Base-by-base conservation (phyloP, 2,797 vertebrate genomes). In the Enteromius viviparus region DNA sequence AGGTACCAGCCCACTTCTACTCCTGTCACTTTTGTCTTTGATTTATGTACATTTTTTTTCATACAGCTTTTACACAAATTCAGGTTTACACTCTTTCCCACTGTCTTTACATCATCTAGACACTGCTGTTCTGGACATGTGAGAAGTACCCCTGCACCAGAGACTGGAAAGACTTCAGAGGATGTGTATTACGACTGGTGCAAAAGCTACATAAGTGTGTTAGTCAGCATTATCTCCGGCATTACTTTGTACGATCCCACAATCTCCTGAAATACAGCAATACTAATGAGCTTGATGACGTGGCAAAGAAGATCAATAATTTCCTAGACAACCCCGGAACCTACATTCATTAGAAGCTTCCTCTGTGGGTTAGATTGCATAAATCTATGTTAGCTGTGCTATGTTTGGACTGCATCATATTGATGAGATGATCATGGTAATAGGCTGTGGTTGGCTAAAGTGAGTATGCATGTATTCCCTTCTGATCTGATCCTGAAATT, bases 111-210 rank as follows among this genome's bases (percentile, higher is more conserved):
- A 12, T 65, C 6, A 42, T 53, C 87, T 90, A 96, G 96, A 95
- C 90, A 0, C 91, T 96, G 85, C 92, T 97, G 80, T 95, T 96
- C 85, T 97, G 96, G 96, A 95, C 95, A 8, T 96, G 95, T 60
- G 96, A 96, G 91, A 95, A 95, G 86, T 94, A 95, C 81, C 94
- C 96, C 0, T 90, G 88, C 71, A 84, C 82, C 76, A 95, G 93
- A 83, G 93, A 95, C 84, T 96, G 95, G 94, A 87, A 86, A 89
- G 91, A 91, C 81, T 92, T 96, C 89, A 82, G 81, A 1, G 89
- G 85, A 83, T 92, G 92, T 60, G 92, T 94, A 76, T 88, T 95
- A 77, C 93, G 95, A 12, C 90, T 96, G 88, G 94, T 93, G 71
- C 90, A 89, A 85, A 96, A 95, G 87, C 89, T 94, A 72, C 91